Percentiles rank a stretch among this genome's conserved stretches.
Conservation (phyloP, 1,140 invertebrate species). For the Nasonia vitripennis region DNA sequence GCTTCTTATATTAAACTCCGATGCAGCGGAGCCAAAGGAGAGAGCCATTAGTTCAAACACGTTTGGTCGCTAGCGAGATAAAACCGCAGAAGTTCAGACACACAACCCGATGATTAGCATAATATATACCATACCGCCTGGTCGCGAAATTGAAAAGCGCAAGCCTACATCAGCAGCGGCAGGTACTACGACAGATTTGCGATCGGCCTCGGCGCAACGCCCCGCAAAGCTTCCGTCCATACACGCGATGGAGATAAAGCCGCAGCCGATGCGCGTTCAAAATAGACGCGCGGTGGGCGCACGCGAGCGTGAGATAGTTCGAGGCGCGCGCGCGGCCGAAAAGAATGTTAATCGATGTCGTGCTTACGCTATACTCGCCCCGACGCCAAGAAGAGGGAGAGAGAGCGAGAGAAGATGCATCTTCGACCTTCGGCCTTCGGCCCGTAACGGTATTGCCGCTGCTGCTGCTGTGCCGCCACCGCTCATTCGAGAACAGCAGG, state of each 20-base stretch:
- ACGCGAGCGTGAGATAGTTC: conserved; percentile 47
- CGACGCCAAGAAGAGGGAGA: background rate
- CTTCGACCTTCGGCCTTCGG: conserved; percentile 63
- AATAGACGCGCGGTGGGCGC: conserved; percentile 16
- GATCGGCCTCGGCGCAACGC: background rate
- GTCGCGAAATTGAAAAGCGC: no score
- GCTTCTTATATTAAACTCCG: no score
- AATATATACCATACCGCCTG: no score
- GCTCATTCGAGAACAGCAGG: background rate
- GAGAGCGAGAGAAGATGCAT: conserved; percentile 54
- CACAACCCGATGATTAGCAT: no score
- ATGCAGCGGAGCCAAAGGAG: no score
- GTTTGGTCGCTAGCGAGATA: no score
- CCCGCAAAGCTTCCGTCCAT: background rate
- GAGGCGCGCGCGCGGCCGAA: conserved; percentile 21
- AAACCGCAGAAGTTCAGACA: no score
- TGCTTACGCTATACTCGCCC: conserved; percentile 56
- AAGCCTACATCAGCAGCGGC: no score
- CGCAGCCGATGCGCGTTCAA: background rate
- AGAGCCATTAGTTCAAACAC: no score
- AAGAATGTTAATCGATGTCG: conserved; percentile 64
- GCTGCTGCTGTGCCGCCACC: background rate
- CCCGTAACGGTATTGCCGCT: conserved; percentile 59
- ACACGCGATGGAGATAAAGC: conserved; percentile 10
- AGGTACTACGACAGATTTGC: no score